A percentile compares a stretch with the other conserved stretches of the same genome.
phyloP scores from a whole-genome alignment of 1,140 invertebrate species.

The Condylostylus longicornis region DNA sequence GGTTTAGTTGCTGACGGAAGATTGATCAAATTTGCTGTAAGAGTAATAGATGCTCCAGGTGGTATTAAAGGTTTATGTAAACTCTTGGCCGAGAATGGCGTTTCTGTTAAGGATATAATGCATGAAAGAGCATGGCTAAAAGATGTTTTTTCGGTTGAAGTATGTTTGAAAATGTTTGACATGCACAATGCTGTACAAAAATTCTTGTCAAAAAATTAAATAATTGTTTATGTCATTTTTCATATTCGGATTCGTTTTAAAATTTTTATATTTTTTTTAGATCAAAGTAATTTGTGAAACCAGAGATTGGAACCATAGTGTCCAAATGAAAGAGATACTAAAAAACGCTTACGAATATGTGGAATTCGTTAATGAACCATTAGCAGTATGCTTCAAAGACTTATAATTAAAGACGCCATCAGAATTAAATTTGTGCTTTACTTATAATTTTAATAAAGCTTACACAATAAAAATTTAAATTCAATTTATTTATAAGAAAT shows the following conservation, averaged over 20 bases:
- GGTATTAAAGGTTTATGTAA: slow-evolving; percentile 76
- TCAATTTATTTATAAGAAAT: no score
- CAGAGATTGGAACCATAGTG: slow-evolving; percentile 57
- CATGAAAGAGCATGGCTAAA: slow-evolving; percentile 86
- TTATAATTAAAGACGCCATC: no score
- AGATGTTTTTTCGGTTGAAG: slow-evolving; percentile 73
- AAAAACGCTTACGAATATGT: slow-evolving; percentile 43
- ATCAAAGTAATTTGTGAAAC: slow-evolving; percentile 77
- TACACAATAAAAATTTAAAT: no score
- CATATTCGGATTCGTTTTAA: no score
- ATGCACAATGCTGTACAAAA: slow-evolving; percentile 2
- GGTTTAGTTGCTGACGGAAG: slow-evolving; percentile 79
- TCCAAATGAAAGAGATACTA: slow-evolving; percentile 46
- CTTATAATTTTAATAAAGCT: no score
- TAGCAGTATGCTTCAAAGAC: no score
- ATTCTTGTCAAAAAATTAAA: background rate
- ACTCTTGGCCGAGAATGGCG: slow-evolving; percentile 57
- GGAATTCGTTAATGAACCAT: slow-evolving; percentile 23
- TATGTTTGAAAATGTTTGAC: slow-evolving; percentile 15
- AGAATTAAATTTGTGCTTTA: no score
- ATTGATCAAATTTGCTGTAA: slow-evolving; percentile 71
- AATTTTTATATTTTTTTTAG: slow-evolving; percentile 28
- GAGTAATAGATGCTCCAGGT: slow-evolving; percentile 70
- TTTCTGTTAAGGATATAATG: slow-evolving; percentile 86
- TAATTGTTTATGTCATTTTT: background rate